phyloP scores from a whole-genome alignment of 2,888 invertebrate species.

The Xestia sexstrigata region DNA sequence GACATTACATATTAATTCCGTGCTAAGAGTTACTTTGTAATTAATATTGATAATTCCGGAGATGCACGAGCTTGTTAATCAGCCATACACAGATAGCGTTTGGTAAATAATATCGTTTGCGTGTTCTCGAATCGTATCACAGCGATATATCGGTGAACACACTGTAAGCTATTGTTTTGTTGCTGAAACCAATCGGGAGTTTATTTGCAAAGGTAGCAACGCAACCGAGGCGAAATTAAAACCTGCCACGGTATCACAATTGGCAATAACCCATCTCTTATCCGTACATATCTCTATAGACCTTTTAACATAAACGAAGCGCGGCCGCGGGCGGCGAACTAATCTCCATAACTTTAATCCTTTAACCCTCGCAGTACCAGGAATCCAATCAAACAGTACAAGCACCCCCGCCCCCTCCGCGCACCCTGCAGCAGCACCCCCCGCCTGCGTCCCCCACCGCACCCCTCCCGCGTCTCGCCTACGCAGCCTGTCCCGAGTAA shows the following conservation, averaged over 20 bases:
- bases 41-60: constrained; percentile 59
- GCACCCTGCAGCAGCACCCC: constrained; percentile 31
- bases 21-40: constrained; percentile 57
- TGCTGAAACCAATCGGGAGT: constrained; percentile 77
- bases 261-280: constrained; percentile 90
- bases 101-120: constrained; percentile 64
- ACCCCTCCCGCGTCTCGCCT: constrained; percentile 83
- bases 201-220: constrained; percentile 72
- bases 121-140: constrained; percentile 57
- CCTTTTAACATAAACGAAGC: constrained; percentile 90
- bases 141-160: constrained; percentile 45
- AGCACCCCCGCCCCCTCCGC: constrained; percentile 79
- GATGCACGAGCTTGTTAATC: constrained; percentile 39
- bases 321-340: constrained; percentile 89
- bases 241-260: constrained; percentile 87
- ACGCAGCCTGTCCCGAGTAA: constrained; percentile 91
- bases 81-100: constrained; percentile 45
- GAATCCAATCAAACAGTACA: constrained; percentile 91
- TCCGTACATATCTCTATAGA: constrained; percentile 89
- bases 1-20: constrained; percentile 60
- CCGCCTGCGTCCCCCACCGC: constrained; percentile 64
- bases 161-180: constrained; percentile 67
- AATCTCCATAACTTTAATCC: constrained; percentile 91
- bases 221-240: constrained; percentile 84
- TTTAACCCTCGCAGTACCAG: constrained; percentile 90